Evolutionary conservation across 2,113 vertebrate genomes (phyloP).

Genomic region (Chloropsis cyanopogon): DNA sequence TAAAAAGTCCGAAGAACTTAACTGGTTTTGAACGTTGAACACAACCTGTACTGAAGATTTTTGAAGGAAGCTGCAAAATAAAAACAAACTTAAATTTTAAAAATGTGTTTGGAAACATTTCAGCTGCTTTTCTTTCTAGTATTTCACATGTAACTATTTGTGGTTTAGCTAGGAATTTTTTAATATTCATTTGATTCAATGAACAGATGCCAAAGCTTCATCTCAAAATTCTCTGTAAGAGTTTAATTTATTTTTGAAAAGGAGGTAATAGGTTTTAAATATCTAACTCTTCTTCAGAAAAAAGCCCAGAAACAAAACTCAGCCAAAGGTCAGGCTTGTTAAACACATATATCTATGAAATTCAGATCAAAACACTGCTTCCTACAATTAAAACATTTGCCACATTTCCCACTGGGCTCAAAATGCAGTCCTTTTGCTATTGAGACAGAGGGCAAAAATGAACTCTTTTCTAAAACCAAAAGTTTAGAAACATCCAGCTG

Average conservation of each 20-base stretch:
- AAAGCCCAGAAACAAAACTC: not conserved
- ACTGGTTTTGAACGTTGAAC: not conserved
- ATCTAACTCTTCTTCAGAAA: not conserved
- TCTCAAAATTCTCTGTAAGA: constrained; percentile 9
- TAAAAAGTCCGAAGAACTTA: not conserved
- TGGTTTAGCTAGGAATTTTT: constrained; percentile 57
- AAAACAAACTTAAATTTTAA: not conserved
- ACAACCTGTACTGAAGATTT: not conserved
- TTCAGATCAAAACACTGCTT: not conserved
- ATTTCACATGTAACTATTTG: constrained; percentile 11
- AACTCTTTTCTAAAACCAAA: not conserved
- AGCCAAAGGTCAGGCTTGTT: constrained; percentile 32
- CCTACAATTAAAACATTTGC: constrained; percentile 20
- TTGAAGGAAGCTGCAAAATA: not conserved
- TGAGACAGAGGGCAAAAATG: not conserved
- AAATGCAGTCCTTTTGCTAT: not conserved
- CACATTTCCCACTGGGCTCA: not conserved
- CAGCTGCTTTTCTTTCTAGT: not conserved
- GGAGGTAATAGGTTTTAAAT: constrained; percentile 22
- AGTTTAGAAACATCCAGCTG: constrained; percentile 1
- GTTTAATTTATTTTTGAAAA: constrained; percentile 44
- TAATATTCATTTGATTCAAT: constrained; percentile 41
- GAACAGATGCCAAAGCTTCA: constrained; percentile 24
- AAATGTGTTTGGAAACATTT: constrained; percentile 22
- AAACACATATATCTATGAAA: not conserved